A percentile compares a stretch with the other conserved stretches of the same genome.
Evolutionary conservation across 2,113 vertebrate species (phyloP).

Genomic region (Phalacrocorax aristotelis): DNA sequence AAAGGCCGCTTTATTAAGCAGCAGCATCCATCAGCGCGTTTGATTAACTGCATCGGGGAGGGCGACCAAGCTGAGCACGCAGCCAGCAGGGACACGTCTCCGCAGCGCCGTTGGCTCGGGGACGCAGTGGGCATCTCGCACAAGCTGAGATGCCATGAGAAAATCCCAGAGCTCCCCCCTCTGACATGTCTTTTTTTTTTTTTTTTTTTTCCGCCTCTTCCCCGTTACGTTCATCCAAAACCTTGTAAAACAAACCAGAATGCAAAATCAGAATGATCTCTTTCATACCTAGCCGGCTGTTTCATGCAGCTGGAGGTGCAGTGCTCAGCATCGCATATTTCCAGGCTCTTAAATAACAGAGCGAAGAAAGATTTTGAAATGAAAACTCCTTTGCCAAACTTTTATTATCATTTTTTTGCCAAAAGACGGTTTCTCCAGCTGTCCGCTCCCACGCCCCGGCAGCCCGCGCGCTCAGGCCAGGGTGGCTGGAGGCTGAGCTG

Average conservation of each 20-base stretch:
- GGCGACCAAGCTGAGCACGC: rapidly evolving
- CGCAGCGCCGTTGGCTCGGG: rapidly evolving
- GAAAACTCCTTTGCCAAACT: neutral
- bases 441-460: rapidly evolving
- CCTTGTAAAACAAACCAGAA: neutral
- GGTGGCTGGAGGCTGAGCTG: neutral
- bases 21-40: neutral
- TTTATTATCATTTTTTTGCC: neutral
- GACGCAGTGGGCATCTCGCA: rapidly evolving
- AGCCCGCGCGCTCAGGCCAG: rapidly evolving
- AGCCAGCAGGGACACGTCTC: rapidly evolving
- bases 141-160: neutral
- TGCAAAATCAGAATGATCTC: rapidly evolving
- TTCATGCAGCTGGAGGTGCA: neutral
- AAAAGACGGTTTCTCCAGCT: neutral
- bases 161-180: neutral
- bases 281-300: neutral
- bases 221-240: neutral
- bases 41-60: neutral
- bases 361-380: neutral
- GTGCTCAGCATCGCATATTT: neutral
- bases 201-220: neutral
- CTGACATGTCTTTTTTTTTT: neutral
- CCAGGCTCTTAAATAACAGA: neutral
- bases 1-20: neutral